These are phyloP conservation scores for Menura novaehollandiae DNA, from an alignment of 2,113 vertebrate genomes.

Conservation along the genomic window DNA sequence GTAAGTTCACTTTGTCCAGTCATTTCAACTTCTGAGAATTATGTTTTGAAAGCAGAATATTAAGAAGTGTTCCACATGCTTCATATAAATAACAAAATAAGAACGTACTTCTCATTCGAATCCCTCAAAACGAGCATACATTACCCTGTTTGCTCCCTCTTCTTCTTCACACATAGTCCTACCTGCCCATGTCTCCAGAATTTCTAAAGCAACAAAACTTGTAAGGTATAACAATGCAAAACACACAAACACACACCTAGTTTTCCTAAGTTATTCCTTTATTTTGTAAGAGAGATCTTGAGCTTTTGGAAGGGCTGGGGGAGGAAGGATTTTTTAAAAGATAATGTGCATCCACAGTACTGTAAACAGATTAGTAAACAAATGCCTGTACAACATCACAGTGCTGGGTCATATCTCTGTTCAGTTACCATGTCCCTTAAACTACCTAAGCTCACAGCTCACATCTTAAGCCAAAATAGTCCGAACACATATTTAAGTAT, in stretches of 20 bases:
- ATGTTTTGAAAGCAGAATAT: not conserved
- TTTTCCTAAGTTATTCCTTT: not conserved
- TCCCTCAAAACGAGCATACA: not conserved
- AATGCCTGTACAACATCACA: not conserved
- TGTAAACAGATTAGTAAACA: not conserved
- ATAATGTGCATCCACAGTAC: not conserved
- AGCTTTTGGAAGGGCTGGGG: fast-evolving
- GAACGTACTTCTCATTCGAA: not conserved
- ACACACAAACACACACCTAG: fast-evolving
- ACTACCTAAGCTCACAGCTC: not conserved
- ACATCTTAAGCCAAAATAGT: not conserved
- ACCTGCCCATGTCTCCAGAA: not conserved
- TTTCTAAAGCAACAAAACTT: not conserved
- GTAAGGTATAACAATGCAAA: not conserved
- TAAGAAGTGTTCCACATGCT: not conserved
- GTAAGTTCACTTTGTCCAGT: not conserved
- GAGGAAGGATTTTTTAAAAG: not conserved
- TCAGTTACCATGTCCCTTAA: not conserved
- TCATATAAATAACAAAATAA: not conserved
- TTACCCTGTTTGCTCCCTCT: not conserved
- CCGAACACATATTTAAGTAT: not conserved
- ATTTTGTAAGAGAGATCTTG: not conserved
- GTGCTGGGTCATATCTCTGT: not conserved
- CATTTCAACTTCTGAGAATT: not conserved
- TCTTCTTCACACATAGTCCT: not conserved